Evolutionary conservation across 1,140 invertebrate genomes (phyloP), one percentile per base, ranked within the genome.

Genomic region (Drosophila hydei): DNA sequence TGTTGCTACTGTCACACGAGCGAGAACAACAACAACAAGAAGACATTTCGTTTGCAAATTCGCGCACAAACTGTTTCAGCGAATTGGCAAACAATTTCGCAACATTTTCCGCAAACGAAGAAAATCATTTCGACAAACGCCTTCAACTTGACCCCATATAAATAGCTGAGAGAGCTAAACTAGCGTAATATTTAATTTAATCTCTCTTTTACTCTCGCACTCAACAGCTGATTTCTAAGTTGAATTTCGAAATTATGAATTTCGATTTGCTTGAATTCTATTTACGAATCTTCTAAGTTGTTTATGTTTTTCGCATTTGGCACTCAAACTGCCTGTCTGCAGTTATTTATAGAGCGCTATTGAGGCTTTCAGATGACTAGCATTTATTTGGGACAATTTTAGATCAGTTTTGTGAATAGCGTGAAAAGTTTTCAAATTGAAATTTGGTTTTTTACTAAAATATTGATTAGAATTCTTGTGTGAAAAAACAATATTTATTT

Each of bases 61-160:
- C 75, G 77, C 71, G 38, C 68, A 54, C 45, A 87, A 87, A 87
- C 81, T 87, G 81, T 58, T 75, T 61, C 4, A 40, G n/a, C 8
- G 16, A 52, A 55, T 75, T 68, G 63, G 48, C 64, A 16, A 56
- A 40, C 64, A 16, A 40, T 52, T 78, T 75, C 25, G 58, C 25
- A 52, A 38, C 63, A 76, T 54, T 84, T 70, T 23, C 25, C 27
- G 19, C 33, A 11, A 33, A 54, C 23, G 64, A 62, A 72, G 54
- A 38, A 60, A 69, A 59, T 78, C 43, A 38, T 62, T 77, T 69
- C 33, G 42, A 42, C 9, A 51, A 72, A 60, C 42, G 65, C 75
- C 89, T 85, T 90, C 83, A 81, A 90, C 83, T 90, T 81, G 88
- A 79, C 79, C 78, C 75, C 83, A 61, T 69, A 62, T 73, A 76